Base-by-base conservation (phyloP, 2,797 vertebrate genomes). In the Parambassis ranga region DNA sequence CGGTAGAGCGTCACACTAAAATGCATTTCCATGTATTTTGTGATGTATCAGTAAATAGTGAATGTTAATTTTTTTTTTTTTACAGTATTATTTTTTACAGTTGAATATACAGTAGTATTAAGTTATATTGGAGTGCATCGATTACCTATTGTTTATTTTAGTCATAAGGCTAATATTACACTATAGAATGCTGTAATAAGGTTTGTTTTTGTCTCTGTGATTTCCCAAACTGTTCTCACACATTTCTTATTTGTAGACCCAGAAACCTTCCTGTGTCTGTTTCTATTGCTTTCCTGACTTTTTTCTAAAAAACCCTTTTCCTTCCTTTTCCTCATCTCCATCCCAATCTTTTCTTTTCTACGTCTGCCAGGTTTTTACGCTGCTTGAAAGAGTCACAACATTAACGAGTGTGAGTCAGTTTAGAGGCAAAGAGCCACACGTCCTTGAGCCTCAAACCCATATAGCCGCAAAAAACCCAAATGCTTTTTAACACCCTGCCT, bases 361-460 rank as follows among this genome's bases (percentile, higher is more conserved):
- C 86, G 81, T 90, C 85, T 68, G 88, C 90, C 91, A 93, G 93
- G 93, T 93, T 88, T 92, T 94, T 91, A 82, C 90, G 89, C 93
- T 94, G 92, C 92, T 93, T 68, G 92, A 93, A 93, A 90, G 93
- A 92, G 92, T 93, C 92, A 92, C 92, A 87, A 92, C 92, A 74
- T 90, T 94, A 89, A 93, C 93, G 65, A 93, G 91, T 84, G 93
- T 93, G 93, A 94, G 92, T 93, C 89, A 87, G 90, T 93, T n/a
- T 83, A 91, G 90, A 77, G 79, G 86, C 82, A 52, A 79, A 80
- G 56, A 85, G 83, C 86, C 83, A 71, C 81, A 65, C 60, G 62
- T 85, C 75, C 86, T 73, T 66, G 56, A 88, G 77, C 83, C 77
- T 78, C 73, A 56, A 66, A 75, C 65, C 85, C 82, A 82, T 81